These are phyloP conservation scores for Sebastolobus altivelis DNA, from an alignment of 2,797 vertebrate genomes.

Conservation along the genomic window DNA sequence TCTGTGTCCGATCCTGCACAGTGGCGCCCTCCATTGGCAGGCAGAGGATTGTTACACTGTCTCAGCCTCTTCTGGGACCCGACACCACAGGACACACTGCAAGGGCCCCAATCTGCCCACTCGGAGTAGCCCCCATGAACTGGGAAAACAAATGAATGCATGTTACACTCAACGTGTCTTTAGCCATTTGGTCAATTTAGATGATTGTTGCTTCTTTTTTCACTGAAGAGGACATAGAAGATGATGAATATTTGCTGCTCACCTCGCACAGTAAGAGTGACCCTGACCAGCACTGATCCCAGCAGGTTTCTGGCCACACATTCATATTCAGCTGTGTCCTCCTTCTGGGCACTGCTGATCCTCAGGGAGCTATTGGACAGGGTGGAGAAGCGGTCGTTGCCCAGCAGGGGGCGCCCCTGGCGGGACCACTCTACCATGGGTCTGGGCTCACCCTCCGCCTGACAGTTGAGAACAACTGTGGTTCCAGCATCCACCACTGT, in stretches of 20 bases:
- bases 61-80: constrained; percentile 91
- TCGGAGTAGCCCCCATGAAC: constrained; percentile 94
- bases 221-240: not conserved
- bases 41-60: constrained; percentile 90
- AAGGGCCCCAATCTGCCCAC: constrained; percentile 92
- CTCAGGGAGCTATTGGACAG: constrained; percentile 90
- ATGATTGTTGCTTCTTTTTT: not conserved
- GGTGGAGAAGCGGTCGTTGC: constrained; percentile 78
- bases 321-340: constrained; percentile 94
- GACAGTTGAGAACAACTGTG: constrained; percentile 90
- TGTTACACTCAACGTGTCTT: not conserved
- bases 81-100: constrained; percentile 91
- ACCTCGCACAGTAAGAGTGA: constrained; percentile 91
- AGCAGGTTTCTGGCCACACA: constrained; percentile 94
- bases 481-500: constrained; percentile 88
- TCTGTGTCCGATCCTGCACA: constrained; percentile 87
- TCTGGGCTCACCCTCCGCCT: constrained; percentile 90
- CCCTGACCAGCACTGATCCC: constrained; percentile 89
- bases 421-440: constrained; percentile 90
- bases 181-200: not conserved
- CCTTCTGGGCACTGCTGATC: constrained; percentile 86
- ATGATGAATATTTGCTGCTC: constrained; percentile 34
- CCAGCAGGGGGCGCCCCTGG: constrained; percentile 84
- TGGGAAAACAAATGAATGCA: constrained; percentile 65
- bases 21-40: constrained; percentile 92